A percentile compares a stretch with the other conserved stretches of the same genome.
Conservation (phyloP, 1,140 invertebrate genomes). For the Gryon sp. region DNA sequence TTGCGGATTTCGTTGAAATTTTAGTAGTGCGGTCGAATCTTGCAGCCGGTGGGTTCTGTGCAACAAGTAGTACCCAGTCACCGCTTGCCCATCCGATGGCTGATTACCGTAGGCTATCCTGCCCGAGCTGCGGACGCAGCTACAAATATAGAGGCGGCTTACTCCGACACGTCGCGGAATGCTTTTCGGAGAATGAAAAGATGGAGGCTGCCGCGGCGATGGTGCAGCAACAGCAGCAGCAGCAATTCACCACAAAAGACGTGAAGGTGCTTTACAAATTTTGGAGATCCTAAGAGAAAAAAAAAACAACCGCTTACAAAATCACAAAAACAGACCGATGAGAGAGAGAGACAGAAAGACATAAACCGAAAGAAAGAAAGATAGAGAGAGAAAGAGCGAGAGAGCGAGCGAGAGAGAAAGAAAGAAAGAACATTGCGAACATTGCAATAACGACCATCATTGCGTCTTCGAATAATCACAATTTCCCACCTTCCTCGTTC, state of each 20-base stretch:
- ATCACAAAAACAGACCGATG: no score
- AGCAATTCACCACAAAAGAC: constrained; percentile 68
- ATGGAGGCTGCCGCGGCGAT: constrained; percentile 62
- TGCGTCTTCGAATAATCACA: constrained; percentile 53
- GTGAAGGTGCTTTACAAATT: constrained; percentile 71
- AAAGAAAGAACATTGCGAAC: constrained; percentile 40
- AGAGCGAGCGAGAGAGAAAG: constrained; percentile 25
- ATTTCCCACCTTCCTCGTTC: constrained; percentile 57
- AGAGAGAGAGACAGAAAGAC: constrained; percentile 29
- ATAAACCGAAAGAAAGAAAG: constrained; percentile 25
- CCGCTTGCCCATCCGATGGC: constrained; percentile 68
- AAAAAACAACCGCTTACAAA: constrained; percentile 29
- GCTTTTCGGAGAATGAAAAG: constrained; percentile 71
- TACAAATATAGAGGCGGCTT: constrained; percentile 76
- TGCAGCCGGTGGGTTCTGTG: constrained; percentile 68
- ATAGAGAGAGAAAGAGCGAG: constrained; percentile 31
- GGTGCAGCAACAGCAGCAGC: constrained; percentile 63
- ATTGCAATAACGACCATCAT: constrained; percentile 57
- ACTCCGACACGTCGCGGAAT: constrained; percentile 74
- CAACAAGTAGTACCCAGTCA: constrained; percentile 60
- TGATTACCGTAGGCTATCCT: constrained; percentile 73
- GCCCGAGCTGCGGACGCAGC: constrained; percentile 73
- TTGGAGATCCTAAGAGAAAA: constrained; percentile 72
- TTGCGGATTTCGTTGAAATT: constrained; percentile 67
- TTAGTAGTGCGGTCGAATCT: constrained; percentile 71